These are phyloP conservation scores for Drosophila fuyamai DNA, from an alignment of 1,140 invertebrate genomes.

Conservation along the genomic window DNA sequence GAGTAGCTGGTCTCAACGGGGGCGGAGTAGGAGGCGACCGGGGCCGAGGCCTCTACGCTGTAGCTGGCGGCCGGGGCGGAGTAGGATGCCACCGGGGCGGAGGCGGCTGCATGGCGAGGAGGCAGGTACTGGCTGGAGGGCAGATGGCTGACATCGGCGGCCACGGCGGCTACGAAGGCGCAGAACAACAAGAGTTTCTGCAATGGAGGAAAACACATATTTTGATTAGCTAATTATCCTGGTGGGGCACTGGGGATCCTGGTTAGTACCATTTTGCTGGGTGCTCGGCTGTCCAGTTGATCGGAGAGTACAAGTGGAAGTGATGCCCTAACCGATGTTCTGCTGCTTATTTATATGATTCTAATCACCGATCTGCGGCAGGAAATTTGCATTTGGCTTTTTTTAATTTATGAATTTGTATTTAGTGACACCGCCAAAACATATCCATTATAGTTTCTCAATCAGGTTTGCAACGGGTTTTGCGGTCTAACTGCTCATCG, in stretches of 20 bases:
- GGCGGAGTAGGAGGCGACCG: conserved; percentile 46
- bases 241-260: conserved; percentile 6
- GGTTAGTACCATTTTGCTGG: conserved; percentile 72
- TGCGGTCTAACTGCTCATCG: conserved; percentile 9
- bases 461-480: conserved; percentile 76
- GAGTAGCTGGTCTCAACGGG: conserved; percentile 43
- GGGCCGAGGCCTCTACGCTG: conserved; percentile 54
- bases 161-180: conserved; percentile 69
- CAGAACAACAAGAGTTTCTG: conserved; percentile 79
- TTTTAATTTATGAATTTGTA: conserved; percentile 79
- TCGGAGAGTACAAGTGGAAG: conserved; percentile 76
- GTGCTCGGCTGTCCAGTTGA: conserved; percentile 69
- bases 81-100: conserved; percentile 55
- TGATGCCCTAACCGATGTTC: conserved; percentile 63
- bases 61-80: conserved; percentile 52
- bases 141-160: conserved; percentile 77
- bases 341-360: conserved; percentile 78
- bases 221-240: conserved; percentile 19
- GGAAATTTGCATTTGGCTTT: conserved; percentile 71
- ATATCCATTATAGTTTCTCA: conserved; percentile 79
- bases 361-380: conserved; percentile 56
- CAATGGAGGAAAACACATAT: conserved; percentile 8
- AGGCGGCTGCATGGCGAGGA: conserved; percentile 44
- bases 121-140: conserved; percentile 74
- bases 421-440: conserved; percentile 65